These are phyloP conservation scores for Saguinus oedipus DNA, from an alignment of 2,797 vertebrate genomes.

Conservation along the genomic window DNA sequence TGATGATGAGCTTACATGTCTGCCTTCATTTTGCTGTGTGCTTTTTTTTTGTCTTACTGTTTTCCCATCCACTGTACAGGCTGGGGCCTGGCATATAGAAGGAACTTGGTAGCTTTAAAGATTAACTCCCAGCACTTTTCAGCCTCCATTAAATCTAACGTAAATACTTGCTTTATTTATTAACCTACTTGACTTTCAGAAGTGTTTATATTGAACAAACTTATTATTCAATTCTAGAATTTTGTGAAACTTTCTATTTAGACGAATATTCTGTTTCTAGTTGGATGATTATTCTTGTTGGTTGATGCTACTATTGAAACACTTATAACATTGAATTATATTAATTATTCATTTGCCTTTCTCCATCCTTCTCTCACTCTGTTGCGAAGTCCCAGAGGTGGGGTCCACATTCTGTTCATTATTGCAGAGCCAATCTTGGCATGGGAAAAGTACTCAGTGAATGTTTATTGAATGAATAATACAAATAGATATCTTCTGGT, in stretches of 20 bases:
- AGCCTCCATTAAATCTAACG: background rate
- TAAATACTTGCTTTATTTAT: background rate
- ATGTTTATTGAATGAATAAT: background rate
- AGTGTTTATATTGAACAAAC: background rate
- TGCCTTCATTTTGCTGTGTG: background rate
- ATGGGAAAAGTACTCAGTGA: background rate
- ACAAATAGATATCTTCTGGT: background rate
- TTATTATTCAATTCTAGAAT: background rate
- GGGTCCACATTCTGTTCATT: background rate
- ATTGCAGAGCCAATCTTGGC: background rate
- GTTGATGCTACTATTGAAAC: background rate
- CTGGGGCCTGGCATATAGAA: background rate
- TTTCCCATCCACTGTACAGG: background rate
- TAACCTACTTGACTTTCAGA: background rate
- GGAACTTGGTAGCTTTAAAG: background rate
- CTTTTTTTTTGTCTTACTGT: background rate
- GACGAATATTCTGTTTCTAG: constrained; percentile 15
- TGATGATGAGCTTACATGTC: background rate
- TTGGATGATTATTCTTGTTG: background rate
- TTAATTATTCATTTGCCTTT: constrained; percentile 49
- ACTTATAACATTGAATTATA: background rate
- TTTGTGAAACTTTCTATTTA: background rate
- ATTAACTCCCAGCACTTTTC: background rate
- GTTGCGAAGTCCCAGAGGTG: background rate
- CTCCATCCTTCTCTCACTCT: background rate